Evolutionary conservation across 1,140 invertebrate species (phyloP).

Genomic region (Macrosteles quadrilineatus): DNA sequence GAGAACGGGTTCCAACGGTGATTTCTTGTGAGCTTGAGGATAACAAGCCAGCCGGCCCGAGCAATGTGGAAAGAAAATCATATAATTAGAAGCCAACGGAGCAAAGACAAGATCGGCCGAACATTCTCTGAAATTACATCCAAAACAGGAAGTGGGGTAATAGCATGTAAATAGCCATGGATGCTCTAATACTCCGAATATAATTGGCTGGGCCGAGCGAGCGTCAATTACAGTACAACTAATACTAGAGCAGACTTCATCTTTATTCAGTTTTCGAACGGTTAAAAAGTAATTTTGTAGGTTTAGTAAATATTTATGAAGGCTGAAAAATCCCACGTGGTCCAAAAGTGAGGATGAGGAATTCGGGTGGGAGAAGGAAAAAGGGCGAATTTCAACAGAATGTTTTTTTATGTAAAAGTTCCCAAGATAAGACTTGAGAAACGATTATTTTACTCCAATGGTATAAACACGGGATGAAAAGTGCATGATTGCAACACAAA

Average conservation of each 20-base stretch:
- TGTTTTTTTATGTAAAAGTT: no score
- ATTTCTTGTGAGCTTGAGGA: not conserved
- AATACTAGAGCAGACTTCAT: constrained; percentile 1
- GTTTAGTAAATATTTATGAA: constrained; percentile 24
- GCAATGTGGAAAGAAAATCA: constrained; percentile 14
- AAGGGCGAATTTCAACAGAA: no score
- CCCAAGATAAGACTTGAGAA: no score
- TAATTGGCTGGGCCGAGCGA: not conserved
- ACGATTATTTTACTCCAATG: no score
- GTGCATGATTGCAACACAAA: no score
- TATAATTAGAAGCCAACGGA: constrained; percentile 17
- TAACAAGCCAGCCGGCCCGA: not conserved
- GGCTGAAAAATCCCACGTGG: no score
- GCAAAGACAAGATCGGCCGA: not conserved
- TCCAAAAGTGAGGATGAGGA: no score
- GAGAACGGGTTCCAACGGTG: not conserved
- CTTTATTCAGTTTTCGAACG: constrained; percentile 12
- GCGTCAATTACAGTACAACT: constrained; percentile 19
- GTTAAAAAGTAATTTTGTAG: constrained; percentile 26
- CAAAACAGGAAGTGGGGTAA: constrained; percentile 17
- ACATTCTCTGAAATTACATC: constrained; percentile 4
- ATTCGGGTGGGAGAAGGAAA: no score
- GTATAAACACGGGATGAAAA: no score
- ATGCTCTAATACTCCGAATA: constrained; percentile 1
- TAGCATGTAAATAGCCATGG: constrained; percentile 22